Base-by-base conservation (phyloP, 2,888 invertebrate species). In the Cyaniris semiargus region DNA sequence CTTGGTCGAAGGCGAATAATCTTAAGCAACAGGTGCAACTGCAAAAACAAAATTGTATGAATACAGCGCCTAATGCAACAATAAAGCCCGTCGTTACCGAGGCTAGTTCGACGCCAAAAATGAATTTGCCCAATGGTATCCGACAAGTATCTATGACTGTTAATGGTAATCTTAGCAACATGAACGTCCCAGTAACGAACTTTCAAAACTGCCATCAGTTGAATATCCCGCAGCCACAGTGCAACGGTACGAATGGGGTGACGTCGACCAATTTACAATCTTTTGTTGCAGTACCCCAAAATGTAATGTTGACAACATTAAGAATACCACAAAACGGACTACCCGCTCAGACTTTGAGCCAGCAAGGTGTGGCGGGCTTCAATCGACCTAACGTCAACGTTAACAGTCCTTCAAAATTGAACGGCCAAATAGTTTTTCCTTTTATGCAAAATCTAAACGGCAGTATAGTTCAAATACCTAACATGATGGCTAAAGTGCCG, bases 401-500 rank as follows among this genome's bases (percentile, higher is more conserved):
- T 44, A 83, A 92, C 78, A 94, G 94, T 83, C 93, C 94, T 48
- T 91, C 93, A 10, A 94, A 94, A 84, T 83, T 94, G 70, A 94
- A 93, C 80, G 93, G 91, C 79, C 95, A 87, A 85, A 95, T 95
- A 84, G 95, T 95, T 80, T 94, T 95, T 86, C 95, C 95, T 1
- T 89, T 95, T 72, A 88, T 95, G 86, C 95, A 95, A 82, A 95
- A 95, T 89, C 89, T 94, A 78, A 94, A 94, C 78, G 94, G 94
- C 78, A 88, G 94, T 71, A 92, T 95, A 79, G 95, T 95, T 81
- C 95, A 95, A 90, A 93, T 95, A 89, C 95, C 95, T 78, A 95
- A 95, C 84, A 85, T 95, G 78, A 91, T 95, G 88, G 91, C 95
- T 6, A 94, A 95, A 84, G 93, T 94, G 87, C 94, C 95, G 74